Base-by-base conservation (phyloP, 2,888 invertebrate genomes). In the Dryadula phaetusa region DNA sequence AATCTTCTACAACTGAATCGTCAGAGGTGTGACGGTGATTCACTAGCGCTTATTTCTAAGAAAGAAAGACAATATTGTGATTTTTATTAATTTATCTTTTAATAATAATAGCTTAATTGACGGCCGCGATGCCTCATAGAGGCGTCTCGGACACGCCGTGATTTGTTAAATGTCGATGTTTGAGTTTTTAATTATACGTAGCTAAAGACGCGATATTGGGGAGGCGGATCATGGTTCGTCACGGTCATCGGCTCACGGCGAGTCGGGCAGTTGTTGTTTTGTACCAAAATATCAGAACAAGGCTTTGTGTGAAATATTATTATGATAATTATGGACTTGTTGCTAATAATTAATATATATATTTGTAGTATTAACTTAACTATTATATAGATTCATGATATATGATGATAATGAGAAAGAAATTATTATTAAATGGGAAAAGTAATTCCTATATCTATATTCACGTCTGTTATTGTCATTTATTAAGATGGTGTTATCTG, bases 181-280 rank as follows among this genome's bases (percentile, higher is more conserved):
- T 89, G 86, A 90, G 86, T 87, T 90, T 90, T 90, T 91, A 92
- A 91, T 91, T 91, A 87, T 76, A 88, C 88, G 84, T 84, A 87
- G 87, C 88, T 86, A 90, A 90, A 90, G 83, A 82, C 79, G 77
- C 82, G 83, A 84, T 86, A 87, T 90, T 87, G 87, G 82, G 80
- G 81, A 81, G 88, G 85, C 86, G 88, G 85, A 82, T 62, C 84
- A 80, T 79, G 78, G 82, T 87, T 87, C 82, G 88, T 86, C 88
- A 86, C 84, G 86, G 85, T 73, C 79, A 77, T 86, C 82, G 52
- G 52, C 52, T 81, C 79, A 14, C 40, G 78, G 77, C 77, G 72
- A 72, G 65, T 75, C 63, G 73, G 72, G 76, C 75, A 28, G 71
- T 56, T 52, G 58, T 63, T 75, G 60, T 72, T 71, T 77, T 79